A percentile compares a stretch with the other conserved stretches of the same genome.
Conservation (phyloP, 2,888 invertebrate species). For the Papilio protenor region DNA sequence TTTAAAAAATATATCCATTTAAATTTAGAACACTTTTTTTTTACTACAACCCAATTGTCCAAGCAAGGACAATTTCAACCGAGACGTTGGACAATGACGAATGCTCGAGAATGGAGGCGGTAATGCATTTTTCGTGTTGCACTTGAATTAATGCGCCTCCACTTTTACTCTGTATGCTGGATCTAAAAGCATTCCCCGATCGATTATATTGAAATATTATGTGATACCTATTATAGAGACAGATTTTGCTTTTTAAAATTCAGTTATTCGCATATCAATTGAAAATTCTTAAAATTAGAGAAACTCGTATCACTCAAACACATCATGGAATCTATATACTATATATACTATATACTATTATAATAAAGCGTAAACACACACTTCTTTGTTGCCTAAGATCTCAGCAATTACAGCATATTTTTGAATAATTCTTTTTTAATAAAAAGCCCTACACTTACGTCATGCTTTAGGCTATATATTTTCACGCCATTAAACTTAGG, state of each 20-base stretch:
- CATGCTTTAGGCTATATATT: no score
- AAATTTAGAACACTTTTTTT: not conserved
- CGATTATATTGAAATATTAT: constrained; percentile 37
- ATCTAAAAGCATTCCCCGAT: constrained; percentile 42
- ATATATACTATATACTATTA: no score
- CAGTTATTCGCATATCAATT: not conserved
- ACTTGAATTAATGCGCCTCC: constrained; percentile 80
- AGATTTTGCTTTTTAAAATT: not conserved
- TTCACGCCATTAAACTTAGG: no score
- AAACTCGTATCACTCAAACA: no score
- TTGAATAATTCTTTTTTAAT: no score
- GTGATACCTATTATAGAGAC: not conserved
- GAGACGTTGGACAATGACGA: constrained; percentile 69
- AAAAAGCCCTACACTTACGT: no score
- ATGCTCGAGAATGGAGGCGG: constrained; percentile 62
- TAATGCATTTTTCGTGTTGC: constrained; percentile 85
- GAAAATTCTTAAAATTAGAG: not conserved
- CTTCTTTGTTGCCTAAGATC: no score
- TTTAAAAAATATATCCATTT: not conserved
- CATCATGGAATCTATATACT: no score
- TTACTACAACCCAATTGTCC: not conserved
- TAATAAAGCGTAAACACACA: no score
- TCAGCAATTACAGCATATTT: no score
- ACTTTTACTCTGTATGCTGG: constrained; percentile 53
- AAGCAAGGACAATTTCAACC: constrained; percentile 47